Percentiles rank a stretch among this genome's conserved stretches.
phyloP scores from a whole-genome alignment of 2,797 vertebrate genomes.

The Acrossocheilus wenchowensis region DNA sequence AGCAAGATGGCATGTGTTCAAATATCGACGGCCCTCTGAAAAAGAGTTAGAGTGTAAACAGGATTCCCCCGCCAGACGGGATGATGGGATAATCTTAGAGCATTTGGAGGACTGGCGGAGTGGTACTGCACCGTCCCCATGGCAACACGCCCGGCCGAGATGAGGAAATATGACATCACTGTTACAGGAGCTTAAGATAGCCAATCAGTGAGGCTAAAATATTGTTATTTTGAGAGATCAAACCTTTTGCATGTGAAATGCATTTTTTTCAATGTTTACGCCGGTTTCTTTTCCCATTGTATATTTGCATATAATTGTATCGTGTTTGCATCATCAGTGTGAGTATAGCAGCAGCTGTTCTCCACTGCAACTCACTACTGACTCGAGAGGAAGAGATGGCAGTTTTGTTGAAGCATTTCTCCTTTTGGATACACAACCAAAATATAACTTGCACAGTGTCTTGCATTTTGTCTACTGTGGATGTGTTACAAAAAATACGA shows the following conservation, averaged over 20 bases:
- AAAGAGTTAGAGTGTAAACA: neutral
- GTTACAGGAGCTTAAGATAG: neutral
- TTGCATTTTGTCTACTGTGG: no score
- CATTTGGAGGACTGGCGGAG: conserved; percentile 48
- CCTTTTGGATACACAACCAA: neutral
- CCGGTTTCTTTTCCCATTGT: neutral
- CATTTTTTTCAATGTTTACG: neutral
- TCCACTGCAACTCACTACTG: neutral
- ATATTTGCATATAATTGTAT: neutral
- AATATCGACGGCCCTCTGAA: neutral
- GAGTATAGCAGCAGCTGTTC: neutral
- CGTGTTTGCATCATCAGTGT: neutral
- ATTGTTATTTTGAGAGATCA: neutral
- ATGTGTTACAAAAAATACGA: neutral
- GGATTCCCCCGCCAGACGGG: conserved; percentile 6
- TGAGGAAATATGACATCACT: conserved; percentile 12
- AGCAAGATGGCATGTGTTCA: neutral
- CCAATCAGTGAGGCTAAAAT: neutral
- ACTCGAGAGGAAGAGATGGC: neutral
- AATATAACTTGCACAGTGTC: neutral
- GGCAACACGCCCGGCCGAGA: conserved; percentile 43
- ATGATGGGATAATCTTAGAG: conserved; percentile 34
- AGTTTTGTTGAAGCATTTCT: neutral
- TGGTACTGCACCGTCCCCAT: conserved; percentile 34
- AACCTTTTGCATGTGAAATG: neutral